These are phyloP conservation scores for Eidolon dupreanum DNA, from an alignment of 2,797 vertebrate species.

Conservation along the genomic window DNA sequence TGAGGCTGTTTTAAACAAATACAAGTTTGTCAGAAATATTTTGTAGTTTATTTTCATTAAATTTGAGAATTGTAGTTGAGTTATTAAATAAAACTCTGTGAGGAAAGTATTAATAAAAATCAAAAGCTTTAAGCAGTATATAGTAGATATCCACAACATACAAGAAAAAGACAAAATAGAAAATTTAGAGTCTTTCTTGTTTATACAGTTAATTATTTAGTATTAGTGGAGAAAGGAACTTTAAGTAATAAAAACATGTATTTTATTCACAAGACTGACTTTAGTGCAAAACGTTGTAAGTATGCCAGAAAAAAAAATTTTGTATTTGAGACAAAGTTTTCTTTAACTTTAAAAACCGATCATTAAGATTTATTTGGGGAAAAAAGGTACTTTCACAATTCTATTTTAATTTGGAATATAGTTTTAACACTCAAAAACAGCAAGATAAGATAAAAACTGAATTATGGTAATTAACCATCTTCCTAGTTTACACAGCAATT, in stretches of 20 bases:
- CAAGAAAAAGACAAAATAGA: not conserved
- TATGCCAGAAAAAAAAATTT: not conserved
- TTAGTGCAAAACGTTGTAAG: not conserved
- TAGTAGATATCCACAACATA: not conserved
- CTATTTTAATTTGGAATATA: not conserved
- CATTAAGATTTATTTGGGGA: not conserved
- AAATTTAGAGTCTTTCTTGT: not conserved
- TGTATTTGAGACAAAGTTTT: constrained; percentile 41
- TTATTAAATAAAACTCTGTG: not conserved
- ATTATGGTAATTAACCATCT: not conserved
- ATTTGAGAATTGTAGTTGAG: not conserved
- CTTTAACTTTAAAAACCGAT: not conserved
- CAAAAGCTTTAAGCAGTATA: not conserved
- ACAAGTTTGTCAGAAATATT: not conserved
- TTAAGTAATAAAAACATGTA: not conserved
- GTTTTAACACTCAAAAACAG: not conserved
- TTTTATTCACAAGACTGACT: constrained; percentile 5
- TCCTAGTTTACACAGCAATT: not conserved
- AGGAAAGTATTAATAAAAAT: not conserved
- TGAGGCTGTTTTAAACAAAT: not conserved
- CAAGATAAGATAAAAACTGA: not conserved
- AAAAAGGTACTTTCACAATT: not conserved
- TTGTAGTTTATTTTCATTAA: constrained; percentile 33
- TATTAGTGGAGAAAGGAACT: not conserved
- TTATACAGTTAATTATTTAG: constrained; percentile 6